Percentiles rank a stretch among this genome's conserved stretches.
phyloP scores from a whole-genome alignment of 2,888 invertebrate genomes.

The Ecdyonurus torrentis region DNA sequence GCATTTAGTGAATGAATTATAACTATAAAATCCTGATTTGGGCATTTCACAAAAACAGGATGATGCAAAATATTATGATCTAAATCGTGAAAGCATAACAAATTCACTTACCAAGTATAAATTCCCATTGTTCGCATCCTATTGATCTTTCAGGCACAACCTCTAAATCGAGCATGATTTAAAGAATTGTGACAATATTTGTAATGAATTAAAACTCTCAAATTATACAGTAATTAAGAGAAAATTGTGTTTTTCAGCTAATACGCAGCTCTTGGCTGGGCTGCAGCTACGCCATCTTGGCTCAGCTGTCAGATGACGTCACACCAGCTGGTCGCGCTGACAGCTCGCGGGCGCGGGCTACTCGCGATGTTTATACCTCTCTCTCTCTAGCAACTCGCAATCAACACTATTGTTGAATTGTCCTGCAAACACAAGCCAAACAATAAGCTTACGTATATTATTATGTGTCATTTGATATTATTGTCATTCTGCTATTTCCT shows the following conservation, averaged over 20 bases:
- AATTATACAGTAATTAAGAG: conserved; percentile 1
- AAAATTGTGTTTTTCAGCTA: conserved; percentile 12
- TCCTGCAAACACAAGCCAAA: not conserved
- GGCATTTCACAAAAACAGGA: not conserved
- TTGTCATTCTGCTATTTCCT: no score
- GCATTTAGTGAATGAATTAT: no score
- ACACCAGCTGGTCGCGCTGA: conserved; percentile 14
- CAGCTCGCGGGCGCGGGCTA: not conserved
- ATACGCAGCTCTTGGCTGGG: conserved; percentile 25
- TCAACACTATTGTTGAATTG: no score
- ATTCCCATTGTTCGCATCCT: conserved; percentile 96
- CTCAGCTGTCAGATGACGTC: conserved; percentile 17
- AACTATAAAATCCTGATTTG: not conserved
- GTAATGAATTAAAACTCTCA: conserved; percentile 1
- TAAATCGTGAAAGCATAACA: not conserved
- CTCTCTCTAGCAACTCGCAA: not conserved
- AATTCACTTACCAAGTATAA: conserved; percentile 67
- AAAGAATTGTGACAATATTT: not conserved
- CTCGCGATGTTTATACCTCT: not conserved
- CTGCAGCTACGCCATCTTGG: conserved; percentile 26
- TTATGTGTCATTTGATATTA: no score
- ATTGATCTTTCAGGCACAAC: conserved; percentile 89
- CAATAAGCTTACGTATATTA: no score
- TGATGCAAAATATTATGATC: not conserved
- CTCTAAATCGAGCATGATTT: conserved; percentile 84